Evolutionary conservation across 2,888 invertebrate genomes (phyloP), one percentile per base, ranked within the genome.

Genomic region (Phengaris alcon): DNA sequence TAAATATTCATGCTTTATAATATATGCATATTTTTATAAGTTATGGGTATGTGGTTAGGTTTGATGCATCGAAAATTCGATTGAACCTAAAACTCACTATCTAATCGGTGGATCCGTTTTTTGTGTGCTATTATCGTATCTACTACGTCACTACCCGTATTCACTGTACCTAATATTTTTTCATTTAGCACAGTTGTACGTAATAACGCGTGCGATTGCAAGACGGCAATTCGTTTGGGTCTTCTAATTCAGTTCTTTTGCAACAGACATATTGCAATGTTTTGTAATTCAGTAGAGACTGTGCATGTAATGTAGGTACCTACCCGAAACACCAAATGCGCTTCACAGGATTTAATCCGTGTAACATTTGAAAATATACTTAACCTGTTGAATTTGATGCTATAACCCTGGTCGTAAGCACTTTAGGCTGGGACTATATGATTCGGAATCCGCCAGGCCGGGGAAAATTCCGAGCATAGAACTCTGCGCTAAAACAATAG

Each of bases 151-250:
- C 6, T 6, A 64, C 15, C 7, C 35, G 64, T 10, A 44, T 44
- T 44, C 35, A 12, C 35, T 64, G 64, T 64, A 64, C 64, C 35
- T 64, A 64, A 64, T 64, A 64, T 64, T 64, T 64, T 64, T 35
- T 64, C 12, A 64, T 44, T 64, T 64, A 64, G 64, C 35, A 64
- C 64, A 64, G 7, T 64, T 44, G 64, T 64, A 22, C 22, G 0
- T 22, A 64, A 64, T 5, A 64, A 12, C 64, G 12, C 59, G 59
- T 7, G 57, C 35, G 6, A 44, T 64, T 64, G 64, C 64, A 2
- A 64, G 2, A 64, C 64, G 35, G 64, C 64, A 44, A 64, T 35
- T 64, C 35, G 6, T 64, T 44, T 64, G 12, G 35, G 35, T 64
- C 64, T 64, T 64, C 64, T 64, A 44, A 64, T 64, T 64, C 64